phyloP scores from a whole-genome alignment of 2,113 vertebrate genomes.

The Speoplatyrhinus poulsoni region DNA sequence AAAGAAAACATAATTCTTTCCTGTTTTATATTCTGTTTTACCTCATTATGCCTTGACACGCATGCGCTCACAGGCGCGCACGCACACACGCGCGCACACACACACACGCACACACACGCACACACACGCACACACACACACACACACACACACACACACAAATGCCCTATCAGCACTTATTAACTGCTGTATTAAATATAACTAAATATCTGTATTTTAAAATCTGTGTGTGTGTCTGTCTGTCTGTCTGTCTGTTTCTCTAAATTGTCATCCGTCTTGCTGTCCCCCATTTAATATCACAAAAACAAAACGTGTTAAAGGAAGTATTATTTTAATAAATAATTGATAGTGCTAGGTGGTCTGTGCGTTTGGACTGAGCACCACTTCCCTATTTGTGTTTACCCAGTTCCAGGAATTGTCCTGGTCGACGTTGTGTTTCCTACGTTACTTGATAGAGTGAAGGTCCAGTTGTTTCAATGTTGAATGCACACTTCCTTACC shows the following conservation, averaged over 20 bases:
- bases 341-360: constrained; percentile 59
- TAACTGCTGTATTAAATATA: too few relatives aligned
- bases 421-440: constrained; percentile 61
- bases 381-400: constrained; percentile 69
- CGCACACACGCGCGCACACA: background rate
- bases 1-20: background rate
- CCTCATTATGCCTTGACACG: too few relatives aligned
- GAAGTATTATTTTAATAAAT: constrained; percentile 74
- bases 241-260: constrained; percentile 16
- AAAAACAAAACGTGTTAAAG: constrained; percentile 44
- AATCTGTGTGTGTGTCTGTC: background rate
- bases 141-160: constrained; percentile 3
- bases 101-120: background rate
- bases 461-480: constrained; percentile 66
- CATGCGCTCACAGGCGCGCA: background rate
- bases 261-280: background rate
- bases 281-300: constrained; percentile 23
- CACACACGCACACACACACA: constrained; percentile 7
- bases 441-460: constrained; percentile 65
- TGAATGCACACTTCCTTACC: constrained; percentile 67
- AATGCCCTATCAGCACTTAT: too few relatives aligned
- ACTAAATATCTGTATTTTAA: too few relatives aligned
- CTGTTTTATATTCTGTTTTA: background rate
- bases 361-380: constrained; percentile 48
- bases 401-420: constrained; percentile 72